Evolutionary conservation across 2,113 vertebrate species (phyloP).

Genomic region (Ammospiza nelsoni): DNA sequence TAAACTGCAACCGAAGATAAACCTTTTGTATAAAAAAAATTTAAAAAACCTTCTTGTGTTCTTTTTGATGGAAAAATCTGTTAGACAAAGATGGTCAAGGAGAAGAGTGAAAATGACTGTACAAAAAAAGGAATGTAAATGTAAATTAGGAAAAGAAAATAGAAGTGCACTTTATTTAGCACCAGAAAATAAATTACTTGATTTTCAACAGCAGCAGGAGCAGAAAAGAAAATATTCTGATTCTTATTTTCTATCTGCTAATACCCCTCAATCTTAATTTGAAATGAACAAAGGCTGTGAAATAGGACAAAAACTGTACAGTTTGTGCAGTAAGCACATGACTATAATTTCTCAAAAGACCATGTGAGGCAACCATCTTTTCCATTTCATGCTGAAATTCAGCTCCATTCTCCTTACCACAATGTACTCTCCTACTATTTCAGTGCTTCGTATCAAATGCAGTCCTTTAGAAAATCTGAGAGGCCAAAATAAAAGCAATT

Average conservation of each 20-base stretch:
- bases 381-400: not conserved
- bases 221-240: not conserved
- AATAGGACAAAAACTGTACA: not conserved
- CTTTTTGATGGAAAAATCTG: not conserved
- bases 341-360: not conserved
- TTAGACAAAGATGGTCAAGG: not conserved
- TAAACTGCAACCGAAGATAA: not conserved
- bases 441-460: not conserved
- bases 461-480: not conserved
- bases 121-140: not conserved
- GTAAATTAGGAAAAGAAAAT: not conserved
- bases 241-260: not conserved
- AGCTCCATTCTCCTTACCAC: not conserved
- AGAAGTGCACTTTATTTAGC: not conserved
- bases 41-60: not conserved
- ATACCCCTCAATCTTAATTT: not conserved
- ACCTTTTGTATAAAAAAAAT: not conserved
- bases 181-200: not conserved
- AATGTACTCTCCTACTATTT: not conserved
- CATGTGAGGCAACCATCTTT: not conserved
- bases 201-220: not conserved
- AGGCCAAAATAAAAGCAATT: not conserved
- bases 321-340: not conserved
- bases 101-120: not conserved
- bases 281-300: not conserved